Evolutionary conservation across 2,797 vertebrate species (phyloP).

Genomic region (Parauchenoglanis ngamensis): DNA sequence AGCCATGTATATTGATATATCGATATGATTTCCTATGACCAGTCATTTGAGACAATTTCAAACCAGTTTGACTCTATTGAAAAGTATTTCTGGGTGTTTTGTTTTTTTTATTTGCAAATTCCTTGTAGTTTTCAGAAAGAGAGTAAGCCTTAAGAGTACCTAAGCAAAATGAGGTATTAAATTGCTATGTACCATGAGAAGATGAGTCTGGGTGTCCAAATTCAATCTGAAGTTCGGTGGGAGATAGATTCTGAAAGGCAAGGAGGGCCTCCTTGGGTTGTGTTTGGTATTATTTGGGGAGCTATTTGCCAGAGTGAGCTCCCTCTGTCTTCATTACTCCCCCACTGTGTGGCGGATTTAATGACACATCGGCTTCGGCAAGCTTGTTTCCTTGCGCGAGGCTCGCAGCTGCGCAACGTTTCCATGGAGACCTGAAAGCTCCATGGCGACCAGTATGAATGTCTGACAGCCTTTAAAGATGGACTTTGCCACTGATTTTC

Average conservation of each 20-base stretch:
- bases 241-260: slow-evolving; percentile 29
- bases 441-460: slow-evolving; percentile 54
- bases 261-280: slow-evolving; percentile 21
- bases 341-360: slow-evolving; percentile 39
- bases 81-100: not conserved
- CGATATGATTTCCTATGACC: not conserved
- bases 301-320: slow-evolving; percentile 44
- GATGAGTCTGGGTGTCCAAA: slow-evolving; percentile 23
- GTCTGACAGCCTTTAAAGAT: slow-evolving; percentile 21
- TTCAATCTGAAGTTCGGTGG: slow-evolving; percentile 32
- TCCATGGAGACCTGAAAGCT: slow-evolving; percentile 57
- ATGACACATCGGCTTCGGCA: slow-evolving; percentile 23
- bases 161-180: slow-evolving; percentile 23
- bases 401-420: slow-evolving; percentile 50
- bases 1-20: not conserved
- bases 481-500: not conserved
- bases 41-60: not conserved
- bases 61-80: not conserved
- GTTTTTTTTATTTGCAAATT: not conserved
- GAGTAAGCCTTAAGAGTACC: not conserved
- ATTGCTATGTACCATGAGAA: slow-evolving; percentile 22
- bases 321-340: slow-evolving; percentile 51
- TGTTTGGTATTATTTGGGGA: slow-evolving; percentile 49
- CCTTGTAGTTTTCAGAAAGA: not conserved
- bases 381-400: slow-evolving; percentile 36